Conservation (phyloP, 2,888 invertebrate genomes). For the Podotricha telesiphe region DNA sequence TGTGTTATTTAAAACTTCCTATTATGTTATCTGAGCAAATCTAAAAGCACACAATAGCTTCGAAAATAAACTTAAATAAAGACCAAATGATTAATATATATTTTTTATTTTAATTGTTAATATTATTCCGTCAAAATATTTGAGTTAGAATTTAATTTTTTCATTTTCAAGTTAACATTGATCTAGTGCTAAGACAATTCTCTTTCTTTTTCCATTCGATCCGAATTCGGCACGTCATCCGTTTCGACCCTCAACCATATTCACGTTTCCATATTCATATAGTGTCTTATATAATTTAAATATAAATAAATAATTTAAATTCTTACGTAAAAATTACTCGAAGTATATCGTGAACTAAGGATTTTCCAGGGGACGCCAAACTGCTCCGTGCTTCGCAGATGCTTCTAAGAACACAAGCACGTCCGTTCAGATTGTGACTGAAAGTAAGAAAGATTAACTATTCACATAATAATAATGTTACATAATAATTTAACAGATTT, state of each 20-base stretch:
- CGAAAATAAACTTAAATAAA: neutral
- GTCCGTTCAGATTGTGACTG: constrained; percentile 86
- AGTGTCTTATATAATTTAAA: too few relatives aligned
- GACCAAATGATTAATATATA: neutral
- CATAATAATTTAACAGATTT: too few relatives aligned
- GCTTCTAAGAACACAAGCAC: constrained; percentile 85
- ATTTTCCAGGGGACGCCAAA: constrained; percentile 84
- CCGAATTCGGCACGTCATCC: too few relatives aligned
- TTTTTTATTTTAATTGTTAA: neutral
- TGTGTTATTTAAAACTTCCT: constrained; percentile 37
- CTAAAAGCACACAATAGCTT: neutral
- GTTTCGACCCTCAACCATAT: too few relatives aligned
- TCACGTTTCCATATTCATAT: too few relatives aligned
- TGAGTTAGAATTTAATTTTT: neutral
- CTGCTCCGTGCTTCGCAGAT: constrained; percentile 86
- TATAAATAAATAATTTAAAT: neutral
- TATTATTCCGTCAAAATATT: neutral
- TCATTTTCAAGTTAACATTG: too few relatives aligned
- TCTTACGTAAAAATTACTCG: constrained; percentile 86
- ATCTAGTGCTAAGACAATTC: too few relatives aligned
- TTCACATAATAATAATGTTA: too few relatives aligned
- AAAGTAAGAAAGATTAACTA: constrained; percentile 50
- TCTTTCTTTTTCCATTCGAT: too few relatives aligned
- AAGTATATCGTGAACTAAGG: constrained; percentile 86
- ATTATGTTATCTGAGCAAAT: constrained; percentile 14